phyloP scores from a whole-genome alignment of 1,140 invertebrate genomes.

The Meloidogyne exigua region DNA sequence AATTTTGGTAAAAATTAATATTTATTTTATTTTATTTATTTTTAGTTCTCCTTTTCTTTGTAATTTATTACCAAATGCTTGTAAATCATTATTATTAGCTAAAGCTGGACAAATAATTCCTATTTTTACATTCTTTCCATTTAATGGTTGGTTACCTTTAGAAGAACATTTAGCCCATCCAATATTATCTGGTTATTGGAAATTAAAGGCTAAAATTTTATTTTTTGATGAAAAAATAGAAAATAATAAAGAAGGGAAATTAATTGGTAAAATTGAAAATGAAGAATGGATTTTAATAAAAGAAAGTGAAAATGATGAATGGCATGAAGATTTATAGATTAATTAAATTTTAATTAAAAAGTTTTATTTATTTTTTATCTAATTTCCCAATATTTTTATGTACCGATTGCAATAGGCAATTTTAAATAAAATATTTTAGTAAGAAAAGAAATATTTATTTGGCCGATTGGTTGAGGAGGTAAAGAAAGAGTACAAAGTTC shows the following conservation, averaged over 20 bases:
- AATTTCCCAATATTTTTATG: background rate
- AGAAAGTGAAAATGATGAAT: background rate
- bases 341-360: too few species aligned
- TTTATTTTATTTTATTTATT: background rate
- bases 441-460: background rate
- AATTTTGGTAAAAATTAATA: conserved; percentile 13
- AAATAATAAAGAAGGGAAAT: background rate
- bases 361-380: background rate
- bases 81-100: background rate
- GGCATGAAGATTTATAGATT: background rate
- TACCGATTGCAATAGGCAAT: background rate
- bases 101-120: conserved; percentile 4
- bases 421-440: background rate
- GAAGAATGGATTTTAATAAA: background rate
- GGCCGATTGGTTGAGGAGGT: background rate
- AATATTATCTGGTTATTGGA: conserved; percentile 19
- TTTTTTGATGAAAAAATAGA: background rate
- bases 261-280: background rate
- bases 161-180: conserved; percentile 5
- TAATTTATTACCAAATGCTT: conserved; percentile 17
- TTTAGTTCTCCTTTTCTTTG: conserved; percentile 8
- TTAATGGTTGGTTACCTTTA: conserved; percentile 12
- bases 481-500: background rate
- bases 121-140: background rate
- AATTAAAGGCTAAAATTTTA: conserved; percentile 9